A percentile compares a stretch with the other conserved stretches of the same genome.
Conservation (phyloP, 53 echinoderm and acorn worm genomes). For the Paelopatides confundens region DNA sequence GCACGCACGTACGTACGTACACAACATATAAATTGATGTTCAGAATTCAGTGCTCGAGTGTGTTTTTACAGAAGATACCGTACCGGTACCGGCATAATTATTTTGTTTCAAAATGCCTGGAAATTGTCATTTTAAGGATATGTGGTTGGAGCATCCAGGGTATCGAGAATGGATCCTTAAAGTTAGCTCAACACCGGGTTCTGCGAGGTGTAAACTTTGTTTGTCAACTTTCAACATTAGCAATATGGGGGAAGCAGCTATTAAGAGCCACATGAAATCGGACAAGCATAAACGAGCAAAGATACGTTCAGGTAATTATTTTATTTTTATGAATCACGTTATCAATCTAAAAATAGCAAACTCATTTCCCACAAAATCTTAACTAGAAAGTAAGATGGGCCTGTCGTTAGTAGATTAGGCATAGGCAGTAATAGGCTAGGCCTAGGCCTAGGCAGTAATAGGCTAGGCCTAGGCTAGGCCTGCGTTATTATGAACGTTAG, state of each 20-base stretch:
- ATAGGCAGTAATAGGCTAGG: background rate
- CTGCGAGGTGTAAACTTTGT: conserved; percentile 30
- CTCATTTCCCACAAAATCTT: too few species aligned
- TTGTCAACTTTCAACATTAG: conserved; percentile 6
- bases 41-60: background rate
- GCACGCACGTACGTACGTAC: background rate
- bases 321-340: background rate
- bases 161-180: conserved; percentile 47
- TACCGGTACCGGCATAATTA: background rate
- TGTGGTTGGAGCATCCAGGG: conserved; percentile 7
- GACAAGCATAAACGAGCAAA: background rate
- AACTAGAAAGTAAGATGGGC: too few species aligned
- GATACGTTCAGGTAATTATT: background rate
- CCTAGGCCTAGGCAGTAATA: background rate
- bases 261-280: conserved; percentile 38
- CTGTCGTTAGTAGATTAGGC: too few species aligned
- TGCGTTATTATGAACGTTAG: too few species aligned
- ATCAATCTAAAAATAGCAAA: too few species aligned
- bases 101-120: conserved; percentile 12
- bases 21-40: background rate
- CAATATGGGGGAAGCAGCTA: conserved; percentile 49
- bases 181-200: conserved; percentile 3
- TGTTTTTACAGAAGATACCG: background rate
- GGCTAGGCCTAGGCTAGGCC: too few species aligned
- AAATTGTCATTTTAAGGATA: conserved; percentile 46